phyloP scores from a whole-genome alignment of 2,797 vertebrate genomes.

The Chaetodon trifasciatus region DNA sequence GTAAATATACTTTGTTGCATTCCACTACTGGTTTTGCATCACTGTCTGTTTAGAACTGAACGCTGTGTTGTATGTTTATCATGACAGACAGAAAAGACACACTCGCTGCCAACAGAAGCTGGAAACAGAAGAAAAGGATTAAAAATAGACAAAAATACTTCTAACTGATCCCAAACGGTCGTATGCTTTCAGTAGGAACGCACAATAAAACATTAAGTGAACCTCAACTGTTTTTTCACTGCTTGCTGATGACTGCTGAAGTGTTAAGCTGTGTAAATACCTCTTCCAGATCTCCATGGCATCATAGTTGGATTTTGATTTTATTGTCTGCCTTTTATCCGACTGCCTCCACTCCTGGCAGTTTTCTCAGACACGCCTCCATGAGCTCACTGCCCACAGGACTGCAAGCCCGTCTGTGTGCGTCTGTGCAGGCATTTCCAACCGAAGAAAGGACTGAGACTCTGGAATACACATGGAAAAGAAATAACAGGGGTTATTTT shows the following conservation, averaged over 20 bases:
- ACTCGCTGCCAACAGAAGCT: background rate
- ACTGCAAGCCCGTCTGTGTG: constrained; percentile 44
- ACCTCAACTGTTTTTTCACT: background rate
- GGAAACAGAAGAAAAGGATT: constrained; percentile 5
- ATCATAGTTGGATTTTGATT: constrained; percentile 54
- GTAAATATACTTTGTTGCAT: no score
- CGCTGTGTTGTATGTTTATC: background rate
- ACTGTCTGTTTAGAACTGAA: background rate
- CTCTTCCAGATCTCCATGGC: constrained; percentile 54
- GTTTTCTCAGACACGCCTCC: constrained; percentile 51
- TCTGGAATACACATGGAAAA: constrained; percentile 63
- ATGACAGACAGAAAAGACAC: background rate
- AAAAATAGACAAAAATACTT: background rate
- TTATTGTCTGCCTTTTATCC: constrained; percentile 48
- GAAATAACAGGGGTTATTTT: constrained; percentile 54
- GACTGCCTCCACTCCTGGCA: constrained; percentile 39
- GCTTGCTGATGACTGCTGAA: constrained; percentile 14
- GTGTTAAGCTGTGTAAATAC: constrained; percentile 22
- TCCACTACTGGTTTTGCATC: background rate
- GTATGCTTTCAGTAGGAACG: background rate
- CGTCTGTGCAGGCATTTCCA: constrained; percentile 58
- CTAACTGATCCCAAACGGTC: background rate
- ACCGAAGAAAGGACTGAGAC: constrained; percentile 33
- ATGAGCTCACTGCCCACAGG: constrained; percentile 69
- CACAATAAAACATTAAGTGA: background rate